phyloP scores from a whole-genome alignment of 1,140 invertebrate genomes.

The Planococcus citri region DNA sequence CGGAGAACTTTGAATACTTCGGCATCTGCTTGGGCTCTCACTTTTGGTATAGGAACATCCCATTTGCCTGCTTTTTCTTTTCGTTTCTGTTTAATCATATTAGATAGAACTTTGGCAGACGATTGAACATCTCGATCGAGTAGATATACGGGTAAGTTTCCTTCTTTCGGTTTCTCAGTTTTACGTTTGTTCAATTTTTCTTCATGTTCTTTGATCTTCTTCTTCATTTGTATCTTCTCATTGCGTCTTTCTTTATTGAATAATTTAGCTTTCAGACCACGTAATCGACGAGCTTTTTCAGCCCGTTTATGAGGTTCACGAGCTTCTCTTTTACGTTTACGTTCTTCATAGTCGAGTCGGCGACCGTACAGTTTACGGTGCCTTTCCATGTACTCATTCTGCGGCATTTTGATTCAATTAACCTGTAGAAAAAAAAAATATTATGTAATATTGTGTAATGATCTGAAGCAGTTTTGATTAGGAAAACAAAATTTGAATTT shows the following conservation, averaged over 20 bases:
- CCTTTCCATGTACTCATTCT: constrained; percentile 99
- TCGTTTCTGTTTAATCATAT: constrained; percentile 99
- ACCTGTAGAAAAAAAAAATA: constrained; percentile 19
- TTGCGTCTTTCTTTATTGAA: constrained; percentile 92
- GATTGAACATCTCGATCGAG: constrained; percentile 92
- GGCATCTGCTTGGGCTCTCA: constrained; percentile 89
- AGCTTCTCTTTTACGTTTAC: constrained; percentile 89
- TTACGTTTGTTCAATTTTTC: constrained; percentile 72
- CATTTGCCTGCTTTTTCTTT: constrained; percentile 99
- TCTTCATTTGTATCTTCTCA: constrained; percentile 99
- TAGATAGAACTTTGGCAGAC: constrained; percentile 89
- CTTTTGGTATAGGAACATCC: constrained; percentile 99
- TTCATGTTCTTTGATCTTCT: constrained; percentile 87
- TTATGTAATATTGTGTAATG: neutral
- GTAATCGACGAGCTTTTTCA: constrained; percentile 77
- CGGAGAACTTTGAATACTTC: constrained; percentile 89
- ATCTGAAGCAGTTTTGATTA: neutral
- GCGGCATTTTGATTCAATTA: constrained; percentile 65
- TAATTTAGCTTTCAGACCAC: constrained; percentile 94
- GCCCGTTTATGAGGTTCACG: constrained; percentile 80
- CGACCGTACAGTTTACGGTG: constrained; percentile 91
- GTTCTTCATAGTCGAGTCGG: constrained; percentile 94
- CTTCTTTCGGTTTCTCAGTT: constrained; percentile 56
- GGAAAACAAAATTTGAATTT: neutral
- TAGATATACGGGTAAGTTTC: constrained; percentile 89